Evolutionary conservation across 2,888 invertebrate genomes (phyloP).

Genomic region (Epinotia ramella): DNA sequence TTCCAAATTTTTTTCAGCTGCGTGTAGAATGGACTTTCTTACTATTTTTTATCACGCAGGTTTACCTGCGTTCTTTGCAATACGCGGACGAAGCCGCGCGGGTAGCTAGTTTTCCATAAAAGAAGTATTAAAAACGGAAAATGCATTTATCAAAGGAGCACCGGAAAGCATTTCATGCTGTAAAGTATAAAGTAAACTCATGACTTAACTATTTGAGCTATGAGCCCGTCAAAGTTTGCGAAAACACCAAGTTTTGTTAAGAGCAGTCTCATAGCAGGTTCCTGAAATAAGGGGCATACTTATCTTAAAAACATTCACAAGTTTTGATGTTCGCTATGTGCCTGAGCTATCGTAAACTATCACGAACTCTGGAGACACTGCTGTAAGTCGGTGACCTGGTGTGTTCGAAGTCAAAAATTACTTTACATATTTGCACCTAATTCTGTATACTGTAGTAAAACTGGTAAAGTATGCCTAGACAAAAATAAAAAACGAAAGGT

Average conservation of each 20-base stretch:
- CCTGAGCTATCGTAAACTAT: constrained; percentile 35
- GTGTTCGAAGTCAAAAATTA: neutral
- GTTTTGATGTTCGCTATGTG: constrained; percentile 29
- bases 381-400: constrained; percentile 9
- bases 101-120: too few species aligned
- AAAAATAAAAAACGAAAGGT: too few species aligned
- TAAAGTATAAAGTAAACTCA: constrained; percentile 19
- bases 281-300: constrained; percentile 38
- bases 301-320: constrained; percentile 42
- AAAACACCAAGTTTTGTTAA: constrained; percentile 41
- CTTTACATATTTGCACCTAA: too few species aligned
- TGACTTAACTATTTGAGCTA: constrained; percentile 36
- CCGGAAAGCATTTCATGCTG: neutral
- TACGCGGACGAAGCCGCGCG: too few species aligned
- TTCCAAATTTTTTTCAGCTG: too few species aligned
- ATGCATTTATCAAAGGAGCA: neutral
- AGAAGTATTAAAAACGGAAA: neutral
- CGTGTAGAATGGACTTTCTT: too few species aligned
- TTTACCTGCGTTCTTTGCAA: too few species aligned
- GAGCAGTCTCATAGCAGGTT: constrained; percentile 34
- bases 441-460: too few species aligned
- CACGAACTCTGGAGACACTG: constrained; percentile 26
- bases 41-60: too few species aligned
- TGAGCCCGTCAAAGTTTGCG: constrained; percentile 31
- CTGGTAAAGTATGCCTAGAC: too few species aligned